Evolutionary conservation across 2,113 vertebrate genomes (phyloP).

Genomic region (Saccopteryx leptura): DNA sequence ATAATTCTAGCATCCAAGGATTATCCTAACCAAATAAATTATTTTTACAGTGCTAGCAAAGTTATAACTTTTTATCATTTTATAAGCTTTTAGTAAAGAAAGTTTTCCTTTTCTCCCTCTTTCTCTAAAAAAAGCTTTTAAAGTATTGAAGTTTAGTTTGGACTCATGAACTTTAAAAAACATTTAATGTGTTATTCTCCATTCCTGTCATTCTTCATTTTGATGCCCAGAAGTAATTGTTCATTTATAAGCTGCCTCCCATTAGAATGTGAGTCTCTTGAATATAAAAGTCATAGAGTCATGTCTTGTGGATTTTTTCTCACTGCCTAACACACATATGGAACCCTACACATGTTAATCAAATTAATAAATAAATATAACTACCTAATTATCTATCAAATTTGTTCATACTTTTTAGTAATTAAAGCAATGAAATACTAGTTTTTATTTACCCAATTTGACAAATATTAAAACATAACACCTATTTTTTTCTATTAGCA

Average conservation of each 20-base stretch:
- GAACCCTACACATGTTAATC: neutral
- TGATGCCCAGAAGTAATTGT: neutral
- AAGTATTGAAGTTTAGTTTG: neutral
- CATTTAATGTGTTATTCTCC: neutral
- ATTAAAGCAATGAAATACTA: neutral
- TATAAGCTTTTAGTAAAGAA: slow-evolving; percentile 4
- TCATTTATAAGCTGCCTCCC: neutral
- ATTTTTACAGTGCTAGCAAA: neutral
- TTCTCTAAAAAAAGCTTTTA: neutral
- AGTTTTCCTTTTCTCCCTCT: neutral
- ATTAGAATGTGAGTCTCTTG: neutral
- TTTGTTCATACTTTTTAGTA: neutral
- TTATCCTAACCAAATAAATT: slow-evolving; percentile 4
- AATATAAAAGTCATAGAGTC: neutral
- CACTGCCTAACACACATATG: neutral
- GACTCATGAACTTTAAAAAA: slow-evolving; percentile 23
- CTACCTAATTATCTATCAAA: neutral
- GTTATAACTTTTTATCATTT: neutral
- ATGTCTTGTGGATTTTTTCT: neutral
- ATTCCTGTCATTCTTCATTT: neutral
- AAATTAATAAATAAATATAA: neutral
- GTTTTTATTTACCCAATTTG: slow-evolving; percentile 5
- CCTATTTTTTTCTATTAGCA: neutral
- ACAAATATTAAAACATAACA: slow-evolving; percentile 20
- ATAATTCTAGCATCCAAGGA: slow-evolving; percentile 1